Percentiles rank a stretch among this genome's conserved stretches.
These are phyloP conservation scores for Platycercus adscitus DNA, from an alignment of 2,113 vertebrate species.

Conservation along the genomic window DNA sequence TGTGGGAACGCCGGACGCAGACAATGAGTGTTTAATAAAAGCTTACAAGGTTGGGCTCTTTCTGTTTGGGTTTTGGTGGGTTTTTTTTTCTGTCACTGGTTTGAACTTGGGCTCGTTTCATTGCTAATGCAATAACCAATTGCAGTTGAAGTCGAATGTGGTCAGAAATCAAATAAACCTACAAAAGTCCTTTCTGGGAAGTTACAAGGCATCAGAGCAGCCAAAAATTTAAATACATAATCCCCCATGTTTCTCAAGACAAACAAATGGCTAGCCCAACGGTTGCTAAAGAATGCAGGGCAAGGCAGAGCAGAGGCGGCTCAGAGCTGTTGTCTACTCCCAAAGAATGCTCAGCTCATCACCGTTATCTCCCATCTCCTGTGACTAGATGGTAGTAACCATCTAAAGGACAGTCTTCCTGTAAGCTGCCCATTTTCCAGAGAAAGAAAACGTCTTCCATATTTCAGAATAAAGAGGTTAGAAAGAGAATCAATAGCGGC, in stretches of 20 bases:
- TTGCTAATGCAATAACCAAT: slow-evolving; percentile 6
- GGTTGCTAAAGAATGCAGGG: not conserved
- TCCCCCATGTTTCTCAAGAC: not conserved
- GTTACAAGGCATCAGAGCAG: not conserved
- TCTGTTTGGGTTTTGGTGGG: not conserved
- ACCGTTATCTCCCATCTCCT: not conserved
- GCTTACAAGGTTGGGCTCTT: not conserved
- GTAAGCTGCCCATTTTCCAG: not conserved
- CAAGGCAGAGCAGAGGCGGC: not conserved
- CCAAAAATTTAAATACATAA: not conserved
- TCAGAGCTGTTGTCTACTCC: not conserved
- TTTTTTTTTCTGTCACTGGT: not conserved
- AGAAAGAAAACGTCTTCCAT: not conserved
- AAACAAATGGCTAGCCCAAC: not conserved
- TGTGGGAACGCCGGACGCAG: not conserved
- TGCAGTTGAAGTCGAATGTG: not conserved
- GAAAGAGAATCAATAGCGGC: not conserved
- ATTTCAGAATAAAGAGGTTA: not conserved
- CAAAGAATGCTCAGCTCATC: not conserved
- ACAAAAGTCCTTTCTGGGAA: slow-evolving; percentile 41
- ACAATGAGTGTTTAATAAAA: slow-evolving; percentile 8
- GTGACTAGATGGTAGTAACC: not conserved
- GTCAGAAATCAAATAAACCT: slow-evolving; percentile 39
- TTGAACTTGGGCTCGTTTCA: not conserved
- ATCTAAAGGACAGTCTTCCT: not conserved